These are phyloP conservation scores for Aurelia sp. DNA, from an alignment of 30 jellyfish, hydroid and myxozoan genomes.

Conservation along the genomic window DNA sequence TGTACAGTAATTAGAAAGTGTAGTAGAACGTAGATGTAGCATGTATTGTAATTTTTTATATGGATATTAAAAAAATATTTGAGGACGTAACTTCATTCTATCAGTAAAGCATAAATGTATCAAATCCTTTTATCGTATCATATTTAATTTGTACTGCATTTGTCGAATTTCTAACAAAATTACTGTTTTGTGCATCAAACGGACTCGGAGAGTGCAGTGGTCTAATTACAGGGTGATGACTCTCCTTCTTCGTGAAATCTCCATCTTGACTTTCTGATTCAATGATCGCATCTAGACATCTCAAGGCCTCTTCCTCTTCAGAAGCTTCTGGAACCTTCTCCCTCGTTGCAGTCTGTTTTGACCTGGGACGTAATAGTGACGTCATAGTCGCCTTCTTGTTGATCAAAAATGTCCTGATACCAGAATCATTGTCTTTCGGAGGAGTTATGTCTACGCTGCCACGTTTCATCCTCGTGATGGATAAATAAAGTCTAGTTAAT, in stretches of 20 bases:
- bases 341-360: background rate
- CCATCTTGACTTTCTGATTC: conserved; percentile 25
- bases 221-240: background rate
- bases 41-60: no score
- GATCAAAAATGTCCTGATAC: background rate
- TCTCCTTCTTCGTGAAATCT: background rate
- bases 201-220: background rate
- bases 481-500: background rate
- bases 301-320: conserved; percentile 67
- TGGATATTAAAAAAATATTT: no score
- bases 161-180: no score
- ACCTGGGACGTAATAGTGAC: background rate
- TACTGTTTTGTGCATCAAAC: no score
- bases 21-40: no score
- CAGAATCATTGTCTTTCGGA: conserved; percentile 4
- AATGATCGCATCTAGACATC: conserved; percentile 60
- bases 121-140: conserved; percentile 69
- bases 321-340: background rate
- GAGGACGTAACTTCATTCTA: no score
- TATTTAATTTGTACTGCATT: conserved; percentile 25
- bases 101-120: conserved; percentile 67
- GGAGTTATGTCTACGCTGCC: conserved; percentile 33
- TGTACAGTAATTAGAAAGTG: no score
- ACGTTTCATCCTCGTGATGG: conserved; percentile 15
- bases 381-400: conserved; percentile 8